Conservation (phyloP, 1,140 invertebrate genomes). For the Sitobion miscanthi region DNA sequence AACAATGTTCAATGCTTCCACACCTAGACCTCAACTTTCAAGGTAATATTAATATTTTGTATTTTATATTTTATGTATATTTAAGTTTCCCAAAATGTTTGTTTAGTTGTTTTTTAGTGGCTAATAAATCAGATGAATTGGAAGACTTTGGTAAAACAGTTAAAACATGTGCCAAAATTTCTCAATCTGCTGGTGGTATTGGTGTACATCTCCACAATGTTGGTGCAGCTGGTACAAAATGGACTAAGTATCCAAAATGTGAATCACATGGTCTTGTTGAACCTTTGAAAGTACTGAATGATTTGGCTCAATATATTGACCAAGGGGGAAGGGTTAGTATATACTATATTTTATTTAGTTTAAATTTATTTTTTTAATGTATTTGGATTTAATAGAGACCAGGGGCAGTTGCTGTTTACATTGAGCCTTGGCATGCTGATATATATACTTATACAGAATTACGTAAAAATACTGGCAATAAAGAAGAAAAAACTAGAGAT, state of each 20-base stretch:
- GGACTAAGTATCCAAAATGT: slow-evolving; percentile 64
- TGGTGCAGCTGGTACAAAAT: slow-evolving; percentile 94
- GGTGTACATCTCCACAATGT: slow-evolving; percentile 96
- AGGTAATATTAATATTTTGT: slow-evolving; percentile 64
- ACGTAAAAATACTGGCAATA: slow-evolving; percentile 92
- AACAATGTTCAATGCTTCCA: slow-evolving; percentile 95
- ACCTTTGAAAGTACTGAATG: slow-evolving; percentile 96
- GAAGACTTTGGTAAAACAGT: slow-evolving; percentile 97
- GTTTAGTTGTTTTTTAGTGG: slow-evolving; percentile 88
- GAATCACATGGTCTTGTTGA: slow-evolving; percentile 95
- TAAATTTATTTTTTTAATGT: not conserved
- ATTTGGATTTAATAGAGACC: slow-evolving; percentile 70
- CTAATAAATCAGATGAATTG: slow-evolving; percentile 96
- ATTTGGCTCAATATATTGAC: slow-evolving; percentile 95
- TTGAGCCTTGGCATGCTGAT: slow-evolving; percentile 99
- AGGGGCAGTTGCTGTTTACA: slow-evolving; percentile 98
- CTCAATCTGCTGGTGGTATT: slow-evolving; percentile 97
- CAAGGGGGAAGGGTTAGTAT: slow-evolving; percentile 87
- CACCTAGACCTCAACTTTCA: slow-evolving; percentile 88
- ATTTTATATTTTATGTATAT: slow-evolving; percentile 9
- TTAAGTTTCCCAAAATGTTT: slow-evolving; percentile 45
- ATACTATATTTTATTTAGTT: not conserved
- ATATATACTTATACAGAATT: slow-evolving; percentile 95
- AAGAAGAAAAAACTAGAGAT: slow-evolving; percentile 91
- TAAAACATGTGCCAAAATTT: slow-evolving; percentile 94